Evolutionary conservation across 2,888 invertebrate species (phyloP).

Genomic region (Trissonchulus sp.): DNA sequence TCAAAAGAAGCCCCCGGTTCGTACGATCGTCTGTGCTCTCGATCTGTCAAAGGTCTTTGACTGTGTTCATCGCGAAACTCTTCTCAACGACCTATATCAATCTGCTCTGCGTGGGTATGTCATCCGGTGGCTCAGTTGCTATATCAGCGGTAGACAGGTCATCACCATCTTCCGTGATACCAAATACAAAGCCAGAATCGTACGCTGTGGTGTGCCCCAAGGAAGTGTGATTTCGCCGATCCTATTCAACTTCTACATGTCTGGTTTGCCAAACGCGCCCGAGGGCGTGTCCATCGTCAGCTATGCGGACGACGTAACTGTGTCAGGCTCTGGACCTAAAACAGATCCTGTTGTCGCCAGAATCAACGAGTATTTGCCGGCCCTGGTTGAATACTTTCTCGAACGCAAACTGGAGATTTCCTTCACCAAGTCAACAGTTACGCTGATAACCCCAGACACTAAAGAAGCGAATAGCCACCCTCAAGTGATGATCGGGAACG

Average conservation of each 20-base stretch:
- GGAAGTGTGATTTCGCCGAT: neutral
- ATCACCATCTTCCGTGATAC: neutral
- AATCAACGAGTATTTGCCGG: neutral
- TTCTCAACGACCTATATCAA: neutral
- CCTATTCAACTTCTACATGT: constrained; percentile 6
- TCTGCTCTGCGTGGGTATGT: neutral
- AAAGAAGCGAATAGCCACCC: constrained; percentile 2
- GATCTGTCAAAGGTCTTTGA: constrained; percentile 5
- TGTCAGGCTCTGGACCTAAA: neutral
- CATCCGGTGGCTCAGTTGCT: constrained; percentile 5
- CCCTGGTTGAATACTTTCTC: neutral
- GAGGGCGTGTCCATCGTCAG: neutral
- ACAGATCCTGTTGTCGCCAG: neutral
- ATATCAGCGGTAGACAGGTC: neutral
- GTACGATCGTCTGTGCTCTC: neutral
- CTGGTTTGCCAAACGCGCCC: neutral
- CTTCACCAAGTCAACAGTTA: neutral
- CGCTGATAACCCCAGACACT: neutral
- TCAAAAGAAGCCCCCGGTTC: neutral
- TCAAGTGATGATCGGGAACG: constrained; percentile 3
- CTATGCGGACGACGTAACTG: neutral
- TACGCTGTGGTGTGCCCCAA: constrained; percentile 6
- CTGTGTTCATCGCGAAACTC: neutral
- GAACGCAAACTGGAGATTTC: neutral
- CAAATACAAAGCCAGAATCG: neutral